Evolutionary conservation across 2,797 vertebrate species (phyloP).

Genomic region (Falco peregrinus): DNA sequence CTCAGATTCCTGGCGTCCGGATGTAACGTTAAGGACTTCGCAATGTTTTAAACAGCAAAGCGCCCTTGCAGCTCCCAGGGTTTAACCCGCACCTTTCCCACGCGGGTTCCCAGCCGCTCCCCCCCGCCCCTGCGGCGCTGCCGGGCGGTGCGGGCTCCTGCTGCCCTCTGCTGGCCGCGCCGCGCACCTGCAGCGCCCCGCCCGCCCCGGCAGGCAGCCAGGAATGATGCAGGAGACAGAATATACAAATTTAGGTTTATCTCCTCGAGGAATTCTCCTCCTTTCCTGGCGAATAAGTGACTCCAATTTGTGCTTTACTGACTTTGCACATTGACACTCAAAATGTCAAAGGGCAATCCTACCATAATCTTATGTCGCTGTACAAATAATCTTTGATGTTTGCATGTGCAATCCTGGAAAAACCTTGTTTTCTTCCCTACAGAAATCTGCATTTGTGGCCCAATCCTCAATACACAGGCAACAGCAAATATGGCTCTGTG

Average conservation of each 20-base stretch:
- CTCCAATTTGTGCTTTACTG: neutral
- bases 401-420: neutral
- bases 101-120: neutral
- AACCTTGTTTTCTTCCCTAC: neutral
- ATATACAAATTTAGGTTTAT: rapidly evolving
- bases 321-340: neutral
- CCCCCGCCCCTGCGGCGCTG: rapidly evolving
- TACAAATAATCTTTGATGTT: neutral
- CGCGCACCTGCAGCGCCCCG: neutral
- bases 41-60: too few relatives aligned
- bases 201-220: too few relatives aligned
- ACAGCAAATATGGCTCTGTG: rapidly evolving
- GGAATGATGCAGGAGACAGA: rapidly evolving
- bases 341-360: neutral
- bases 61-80: rapidly evolving
- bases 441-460: neutral
- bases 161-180: constrained; percentile 50
- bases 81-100: rapidly evolving
- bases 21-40: neutral
- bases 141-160: neutral
- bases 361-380: neutral
- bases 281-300: neutral
- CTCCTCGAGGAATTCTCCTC: neutral
- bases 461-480: neutral
- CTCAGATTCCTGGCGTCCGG: rapidly evolving